phyloP scores from a whole-genome alignment of 2,113 vertebrate genomes.

The Puffinus mauretanicus region DNA sequence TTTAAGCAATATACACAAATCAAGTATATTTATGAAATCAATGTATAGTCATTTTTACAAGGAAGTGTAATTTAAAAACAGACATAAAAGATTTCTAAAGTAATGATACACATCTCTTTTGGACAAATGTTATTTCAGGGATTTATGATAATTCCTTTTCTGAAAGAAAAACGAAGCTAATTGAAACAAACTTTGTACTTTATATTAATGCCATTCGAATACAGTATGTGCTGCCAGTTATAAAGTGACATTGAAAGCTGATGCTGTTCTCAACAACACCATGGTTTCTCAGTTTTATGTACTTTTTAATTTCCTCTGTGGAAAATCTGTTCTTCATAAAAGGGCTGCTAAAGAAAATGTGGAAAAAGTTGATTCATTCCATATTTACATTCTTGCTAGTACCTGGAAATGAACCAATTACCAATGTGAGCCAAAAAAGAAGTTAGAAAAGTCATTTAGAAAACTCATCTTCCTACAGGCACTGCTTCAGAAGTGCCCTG shows the following conservation, averaged over 20 bases:
- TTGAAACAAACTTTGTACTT: constrained; percentile 74
- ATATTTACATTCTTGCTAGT: constrained; percentile 87
- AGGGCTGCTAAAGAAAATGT: constrained; percentile 83
- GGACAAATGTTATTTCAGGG: constrained; percentile 77
- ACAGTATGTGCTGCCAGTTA: constrained; percentile 70
- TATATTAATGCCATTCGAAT: constrained; percentile 72
- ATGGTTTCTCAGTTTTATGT: constrained; percentile 85
- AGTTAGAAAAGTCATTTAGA: constrained; percentile 73
- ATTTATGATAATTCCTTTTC: constrained; percentile 77
- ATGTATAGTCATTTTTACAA: constrained; percentile 71
- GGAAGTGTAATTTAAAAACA: constrained; percentile 61
- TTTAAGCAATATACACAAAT: constrained; percentile 70
- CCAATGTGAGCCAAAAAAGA: constrained; percentile 69
- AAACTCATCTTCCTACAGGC: constrained; percentile 68
- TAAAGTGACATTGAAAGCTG: constrained; percentile 77
- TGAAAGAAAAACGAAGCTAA: constrained; percentile 75
- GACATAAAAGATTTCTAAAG: constrained; percentile 59
- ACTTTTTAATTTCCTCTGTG: constrained; percentile 93
- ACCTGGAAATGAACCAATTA: constrained; percentile 82
- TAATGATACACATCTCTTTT: constrained; percentile 64
- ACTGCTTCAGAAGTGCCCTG: constrained; percentile 55
- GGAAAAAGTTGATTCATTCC: constrained; percentile 88
- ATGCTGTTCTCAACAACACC: constrained; percentile 84
- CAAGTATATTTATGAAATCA: constrained; percentile 69
- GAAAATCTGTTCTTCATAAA: constrained; percentile 99